phyloP scores from a whole-genome alignment of 1,140 invertebrate genomes.

The Drosophila biarmipes region DNA sequence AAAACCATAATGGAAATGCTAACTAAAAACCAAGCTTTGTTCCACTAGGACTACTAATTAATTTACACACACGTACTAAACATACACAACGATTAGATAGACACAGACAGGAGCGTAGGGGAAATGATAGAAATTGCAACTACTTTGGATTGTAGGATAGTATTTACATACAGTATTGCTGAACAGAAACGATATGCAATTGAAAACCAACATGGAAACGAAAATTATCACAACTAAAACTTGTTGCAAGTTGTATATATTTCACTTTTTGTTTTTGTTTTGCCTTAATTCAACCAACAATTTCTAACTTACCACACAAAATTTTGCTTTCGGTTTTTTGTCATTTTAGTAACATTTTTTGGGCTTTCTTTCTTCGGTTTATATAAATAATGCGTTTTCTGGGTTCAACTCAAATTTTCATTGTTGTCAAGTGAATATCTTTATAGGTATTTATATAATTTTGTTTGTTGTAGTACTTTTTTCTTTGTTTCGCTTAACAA shows the following conservation, averaged over 20 bases:
- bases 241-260: conserved; percentile 43
- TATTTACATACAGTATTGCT: conserved; percentile 60
- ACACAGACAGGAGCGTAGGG: conserved; percentile 41
- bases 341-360: conserved; percentile 68
- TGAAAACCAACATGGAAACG: conserved; percentile 69
- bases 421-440: conserved; percentile 76
- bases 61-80: conserved; percentile 35
- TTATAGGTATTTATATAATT: conserved; percentile 74
- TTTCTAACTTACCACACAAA: conserved; percentile 84
- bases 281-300: conserved; percentile 74
- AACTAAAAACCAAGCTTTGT: conserved; percentile 11
- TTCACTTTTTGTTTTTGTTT: conserved; percentile 36
- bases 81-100: conserved; percentile 31
- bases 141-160: conserved; percentile 44
- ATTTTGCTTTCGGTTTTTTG: conserved; percentile 76
- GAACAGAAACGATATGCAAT: conserved; percentile 69
- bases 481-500: conserved; percentile 64
- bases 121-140: conserved; percentile 57
- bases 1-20: conserved; percentile 24
- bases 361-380: conserved; percentile 60
- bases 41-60: conserved; percentile 15
- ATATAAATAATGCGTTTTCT: conserved; percentile 70
- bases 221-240: conserved; percentile 52
- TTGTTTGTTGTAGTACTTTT: conserved; percentile 65
- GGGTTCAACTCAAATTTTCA: conserved; percentile 51